Percentiles rank a stretch among this genome's conserved stretches.
Conservation (phyloP, 2,888 invertebrate genomes). For the Tenthredo livida region DNA sequence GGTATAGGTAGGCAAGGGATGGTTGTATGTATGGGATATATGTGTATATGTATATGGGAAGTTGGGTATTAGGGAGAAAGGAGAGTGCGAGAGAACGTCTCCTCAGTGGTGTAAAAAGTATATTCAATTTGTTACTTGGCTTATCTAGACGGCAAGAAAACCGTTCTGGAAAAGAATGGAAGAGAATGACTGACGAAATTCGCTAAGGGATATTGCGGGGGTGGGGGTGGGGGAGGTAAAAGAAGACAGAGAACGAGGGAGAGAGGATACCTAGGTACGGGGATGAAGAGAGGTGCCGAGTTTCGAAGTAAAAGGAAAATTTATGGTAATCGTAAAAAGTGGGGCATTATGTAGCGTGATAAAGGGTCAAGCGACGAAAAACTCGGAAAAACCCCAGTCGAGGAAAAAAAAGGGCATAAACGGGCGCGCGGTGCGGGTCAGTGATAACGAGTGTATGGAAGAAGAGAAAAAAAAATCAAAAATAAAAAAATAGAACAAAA, state of each 20-base stretch:
- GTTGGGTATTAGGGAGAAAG: background rate
- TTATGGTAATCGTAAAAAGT: constrained; percentile 67
- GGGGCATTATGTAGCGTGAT: constrained; percentile 63
- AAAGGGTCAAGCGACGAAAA: constrained; percentile 60
- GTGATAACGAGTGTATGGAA: constrained; percentile 60
- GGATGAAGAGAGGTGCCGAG: constrained; percentile 49
- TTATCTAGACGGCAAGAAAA: constrained; percentile 58
- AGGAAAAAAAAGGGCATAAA: constrained; percentile 60
- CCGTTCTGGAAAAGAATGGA: constrained; percentile 16
- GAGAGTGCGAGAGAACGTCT: background rate
- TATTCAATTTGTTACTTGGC: constrained; percentile 56
- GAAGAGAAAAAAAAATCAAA: constrained; percentile 57
- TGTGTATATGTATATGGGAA: background rate
- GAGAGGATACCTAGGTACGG: constrained; percentile 39
- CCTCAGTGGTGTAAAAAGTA: constrained; percentile 54
- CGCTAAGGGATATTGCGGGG: background rate
- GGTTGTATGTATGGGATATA: background rate
- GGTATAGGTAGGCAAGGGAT: background rate
- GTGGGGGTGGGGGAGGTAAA: constrained; percentile 39
- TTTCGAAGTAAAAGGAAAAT: constrained; percentile 60
- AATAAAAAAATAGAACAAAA: constrained; percentile 56
- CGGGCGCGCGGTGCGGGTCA: constrained; percentile 70
- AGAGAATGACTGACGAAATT: constrained; percentile 39
- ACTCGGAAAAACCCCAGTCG: constrained; percentile 46
- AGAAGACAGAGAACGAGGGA: constrained; percentile 26